Base-by-base conservation (phyloP, 2,888 invertebrate genomes). In the Meloe dianella region DNA sequence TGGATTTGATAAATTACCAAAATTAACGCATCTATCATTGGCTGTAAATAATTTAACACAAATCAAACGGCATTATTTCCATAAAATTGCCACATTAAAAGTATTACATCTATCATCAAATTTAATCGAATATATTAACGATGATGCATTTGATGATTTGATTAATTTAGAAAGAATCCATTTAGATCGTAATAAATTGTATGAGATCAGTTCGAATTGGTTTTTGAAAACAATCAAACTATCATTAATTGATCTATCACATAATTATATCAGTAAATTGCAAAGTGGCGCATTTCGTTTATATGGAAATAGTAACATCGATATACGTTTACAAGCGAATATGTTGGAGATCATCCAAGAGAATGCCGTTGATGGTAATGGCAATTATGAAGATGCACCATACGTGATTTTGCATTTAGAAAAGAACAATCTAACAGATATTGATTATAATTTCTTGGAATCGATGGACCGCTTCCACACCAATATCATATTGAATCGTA, bases 91-190 rank as follows among this genome's bases (percentile, higher is more conserved):
- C 9, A 54, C 56, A 2, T 68, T 79, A 35, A 61, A 73, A 66
- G 64, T 69, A 10, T 38, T 80, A 8, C 78, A 79, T 62, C 60
- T 80, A 7, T 77, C 77, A n/a, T 69, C 60, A 8, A 80, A 80
- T 59, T 17, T 62, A 64, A 77, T 80, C 41, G 63, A 67, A 35
- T 64, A 60, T 14, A 70, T 80, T 20, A 75, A 76, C 54, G 69
- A 73, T 20, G 73, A 71, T 30, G 72, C 76, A 8, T 80, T 80
- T 51, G 60, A 70, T 22, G 58, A 72, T 59, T 70, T 79, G 68
- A 58, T 57, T 0, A 64, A 74, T 14, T 68, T 80, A 20, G 71
- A 71, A 66, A 65, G 72, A 10, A 63, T 80, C 6, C 75, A 77
- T 64, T 62, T 80, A 47, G 77, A 78, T 60, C 71, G 78, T 59